Evolutionary conservation across 2,113 vertebrate genomes (phyloP), one percentile per base, ranked within the genome.

Genomic region (Ochotona curzoniae): DNA sequence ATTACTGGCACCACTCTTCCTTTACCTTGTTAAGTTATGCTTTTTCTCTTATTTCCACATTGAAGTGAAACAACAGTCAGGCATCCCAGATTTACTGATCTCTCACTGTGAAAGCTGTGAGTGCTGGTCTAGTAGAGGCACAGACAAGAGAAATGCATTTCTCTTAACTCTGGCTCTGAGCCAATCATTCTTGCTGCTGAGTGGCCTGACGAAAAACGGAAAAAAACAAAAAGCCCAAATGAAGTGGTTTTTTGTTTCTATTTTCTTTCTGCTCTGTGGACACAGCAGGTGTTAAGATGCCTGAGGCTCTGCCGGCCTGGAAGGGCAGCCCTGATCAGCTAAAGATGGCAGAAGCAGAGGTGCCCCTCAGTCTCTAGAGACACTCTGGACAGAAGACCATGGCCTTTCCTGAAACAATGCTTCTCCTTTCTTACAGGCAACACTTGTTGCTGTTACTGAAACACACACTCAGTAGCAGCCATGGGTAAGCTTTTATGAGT

Each of bases 61-160:
- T 5, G 11, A 93, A 91, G 74, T 60, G 44, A 94, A 95, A 85
- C 60, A 82, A 70, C 1, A 83, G 38, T 75, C 70, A 95, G 75
- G 83, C 6, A 4, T 26, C 25, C 66, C 80, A 83, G 44, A 75
- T 90, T 90, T 93, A 87, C 57, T 82, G 54, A 38, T 76, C 26
- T 88, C 71, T 95, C 71, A 44, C 63, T 67, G 57, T 17, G 54
- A 90, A 86, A 94, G 73, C 94, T 69, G 32, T 30, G 51, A 32
- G 12, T 87, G 15, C 38, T 67, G 57, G 87, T 57, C 81, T 92
- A 93, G 14, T 49, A 61, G 80, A 91, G 91, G 92, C 47, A 86
- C 60, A 91, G 82, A 89, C 75, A 93, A 83, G 74, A 91, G 66
- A 88, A 95, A 87, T 23, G 38, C 47, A 32, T 88, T 86, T 93